phyloP scores from a whole-genome alignment of 2,888 invertebrate species.

The Lydus trimaculatus region DNA sequence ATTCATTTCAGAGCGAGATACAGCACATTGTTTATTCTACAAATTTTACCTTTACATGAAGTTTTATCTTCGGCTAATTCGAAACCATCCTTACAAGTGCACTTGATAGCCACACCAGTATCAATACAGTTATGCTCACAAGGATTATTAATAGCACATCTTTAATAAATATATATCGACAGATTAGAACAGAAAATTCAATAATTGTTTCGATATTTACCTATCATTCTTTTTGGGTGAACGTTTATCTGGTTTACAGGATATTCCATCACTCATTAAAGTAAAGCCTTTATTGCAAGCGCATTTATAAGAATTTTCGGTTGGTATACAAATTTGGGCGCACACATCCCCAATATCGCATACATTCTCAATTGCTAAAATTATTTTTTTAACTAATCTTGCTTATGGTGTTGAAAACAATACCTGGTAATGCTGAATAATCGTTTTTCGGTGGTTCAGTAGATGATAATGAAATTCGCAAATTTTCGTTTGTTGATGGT shows the following conservation, averaged over 20 bases:
- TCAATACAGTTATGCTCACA: constrained; percentile 80
- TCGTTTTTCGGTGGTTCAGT: constrained; percentile 11
- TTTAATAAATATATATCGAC: constrained; percentile 38
- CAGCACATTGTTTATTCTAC: neutral
- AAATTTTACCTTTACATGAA: constrained; percentile 68
- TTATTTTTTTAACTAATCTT: neutral
- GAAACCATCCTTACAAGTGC: constrained; percentile 77
- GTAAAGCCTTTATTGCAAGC: constrained; percentile 74
- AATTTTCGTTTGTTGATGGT: constrained; percentile 31
- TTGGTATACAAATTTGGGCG: constrained; percentile 79
- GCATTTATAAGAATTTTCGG: constrained; percentile 74
- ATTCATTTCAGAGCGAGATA: too few species aligned
- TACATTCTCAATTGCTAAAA: constrained; percentile 61
- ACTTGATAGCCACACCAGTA: constrained; percentile 72
- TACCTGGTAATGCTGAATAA: constrained; percentile 25
- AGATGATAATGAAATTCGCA: constrained; percentile 19
- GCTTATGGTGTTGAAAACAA: neutral
- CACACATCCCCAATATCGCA: constrained; percentile 71
- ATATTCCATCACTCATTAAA: constrained; percentile 74
- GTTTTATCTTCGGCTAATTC: constrained; percentile 70
- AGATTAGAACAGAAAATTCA: neutral
- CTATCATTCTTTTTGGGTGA: constrained; percentile 40
- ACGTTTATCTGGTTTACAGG: constrained; percentile 66
- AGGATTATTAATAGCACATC: constrained; percentile 71
- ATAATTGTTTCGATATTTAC: constrained; percentile 28